These are phyloP conservation scores for Axea sp. DNA, from an alignment of 2,888 invertebrate species.

Conservation along the genomic window DNA sequence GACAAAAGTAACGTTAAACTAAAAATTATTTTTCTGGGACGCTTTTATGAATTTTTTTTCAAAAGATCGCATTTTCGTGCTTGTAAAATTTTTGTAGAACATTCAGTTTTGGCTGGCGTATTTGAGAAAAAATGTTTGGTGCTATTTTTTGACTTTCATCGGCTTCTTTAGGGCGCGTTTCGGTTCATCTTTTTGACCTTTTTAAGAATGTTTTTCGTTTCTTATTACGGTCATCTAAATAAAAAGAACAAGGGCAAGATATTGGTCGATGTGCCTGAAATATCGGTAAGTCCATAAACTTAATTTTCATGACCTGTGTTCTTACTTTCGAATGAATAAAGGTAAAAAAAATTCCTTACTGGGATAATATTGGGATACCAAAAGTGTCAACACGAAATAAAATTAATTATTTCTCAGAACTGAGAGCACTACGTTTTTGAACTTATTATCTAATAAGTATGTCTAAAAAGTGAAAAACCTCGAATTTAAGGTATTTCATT, in stretches of 20 bases:
- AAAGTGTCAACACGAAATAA: constrained; percentile 56
- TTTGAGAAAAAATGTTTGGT: constrained; percentile 18
- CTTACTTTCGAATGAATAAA: constrained; percentile 32
- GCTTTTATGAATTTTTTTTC: constrained; percentile 75
- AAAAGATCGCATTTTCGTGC: constrained; percentile 63
- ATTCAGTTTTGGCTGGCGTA: constrained; percentile 64
- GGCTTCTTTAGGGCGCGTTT: constrained; percentile 16
- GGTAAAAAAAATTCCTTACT: constrained; percentile 53
- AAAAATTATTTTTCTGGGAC: constrained; percentile 69
- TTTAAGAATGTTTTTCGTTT: constrained; percentile 66
- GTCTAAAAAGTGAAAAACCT: constrained; percentile 54
- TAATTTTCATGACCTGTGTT: constrained; percentile 18
- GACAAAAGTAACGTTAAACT: constrained; percentile 65
- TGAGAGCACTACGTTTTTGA: constrained; percentile 51
- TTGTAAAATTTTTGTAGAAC: constrained; percentile 73
- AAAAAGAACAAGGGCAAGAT: constrained; percentile 69
- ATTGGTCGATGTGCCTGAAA: too few species aligned
- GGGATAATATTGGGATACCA: constrained; percentile 53
- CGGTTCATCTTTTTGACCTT: constrained; percentile 34
- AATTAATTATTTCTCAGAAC: constrained; percentile 52
- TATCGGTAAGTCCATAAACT: constrained; percentile 51
- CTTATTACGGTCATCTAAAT: constrained; percentile 78
- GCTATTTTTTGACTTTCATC: constrained; percentile 55
- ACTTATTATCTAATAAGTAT: constrained; percentile 49
- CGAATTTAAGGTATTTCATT: constrained; percentile 70